Base-by-base conservation (phyloP, 2,113 vertebrate genomes). In the Solea senegalensis region DNA sequence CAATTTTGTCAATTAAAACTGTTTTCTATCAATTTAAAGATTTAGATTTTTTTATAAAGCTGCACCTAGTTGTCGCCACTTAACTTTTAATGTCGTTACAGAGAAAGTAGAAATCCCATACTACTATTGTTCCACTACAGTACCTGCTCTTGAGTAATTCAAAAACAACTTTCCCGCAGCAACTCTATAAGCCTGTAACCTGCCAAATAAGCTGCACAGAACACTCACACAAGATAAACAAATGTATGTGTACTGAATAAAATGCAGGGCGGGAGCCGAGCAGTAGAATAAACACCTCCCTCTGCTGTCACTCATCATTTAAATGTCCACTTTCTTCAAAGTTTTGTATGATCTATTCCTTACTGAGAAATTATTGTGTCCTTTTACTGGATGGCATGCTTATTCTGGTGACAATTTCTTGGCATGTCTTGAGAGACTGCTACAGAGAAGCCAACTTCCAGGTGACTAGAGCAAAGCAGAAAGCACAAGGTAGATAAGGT, bases 241-340 rank as follows among this genome's bases (percentile, higher is more conserved):
- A 84, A 70, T 76, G 58, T 55, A 48, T 51, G 26, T 10, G 45
- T 57, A 76, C 15, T 51, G 50, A 87, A 83, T 76, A 44, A 67
- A 85, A 84, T 76, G 74, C 75, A 74, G 44, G 1, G n/a, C n/a
- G n/a, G 77, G 67, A 65, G 65, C 45, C 5, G 48, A 12, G 50
- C 60, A 72, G 13, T 3, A 74, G 64, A 80, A 82, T 54, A 83
- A 85, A 69, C 68, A 79, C 64, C 53, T 75, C 34, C 54, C 65
- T 70, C 66, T 71, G 53, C 80, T 76, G 69, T 80, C 83, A 83
- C 50, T 81, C 70, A 85, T 83, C 54, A 75, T 58, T 79, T 74
- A 55, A 54, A 27, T 69, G 71, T 80, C 69, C 67, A 65, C 55
- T 83, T 65, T 71, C 50, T 55, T 54, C 56, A 58, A 69, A 55